Percentiles rank a stretch among this genome's conserved stretches.
Evolutionary conservation across 2,797 vertebrate genomes (phyloP).

Genomic region (Galagoides demidoff): DNA sequence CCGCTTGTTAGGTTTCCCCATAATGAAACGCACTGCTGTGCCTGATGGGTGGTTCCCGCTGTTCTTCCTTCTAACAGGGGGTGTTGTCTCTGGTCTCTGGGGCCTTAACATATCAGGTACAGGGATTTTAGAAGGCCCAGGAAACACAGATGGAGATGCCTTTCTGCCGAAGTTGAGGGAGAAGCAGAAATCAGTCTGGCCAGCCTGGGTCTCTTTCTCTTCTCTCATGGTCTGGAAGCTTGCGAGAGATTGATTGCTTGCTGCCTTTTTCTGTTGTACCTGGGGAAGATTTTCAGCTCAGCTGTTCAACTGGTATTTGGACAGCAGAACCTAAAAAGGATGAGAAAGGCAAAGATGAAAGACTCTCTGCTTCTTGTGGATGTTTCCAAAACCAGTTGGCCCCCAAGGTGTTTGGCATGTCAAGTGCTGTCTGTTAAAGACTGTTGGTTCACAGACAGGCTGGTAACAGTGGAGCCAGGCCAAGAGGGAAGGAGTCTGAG

Average conservation of each 20-base stretch:
- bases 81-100: neutral
- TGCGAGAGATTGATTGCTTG: neutral
- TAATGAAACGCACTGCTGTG: neutral
- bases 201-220: neutral
- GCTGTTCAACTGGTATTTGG: neutral
- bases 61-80: neutral
- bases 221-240: conserved; percentile 1
- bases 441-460: neutral
- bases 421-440: neutral
- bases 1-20: neutral
- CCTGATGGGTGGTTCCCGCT: neutral
- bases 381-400: conserved; percentile 15
- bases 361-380: neutral
- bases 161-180: conserved; percentile 37
- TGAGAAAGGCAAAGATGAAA: conserved; percentile 2
- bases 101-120: neutral
- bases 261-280: neutral
- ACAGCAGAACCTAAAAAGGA: neutral
- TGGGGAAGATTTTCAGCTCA: conserved; percentile 41
- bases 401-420: neutral
- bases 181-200: neutral
- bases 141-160: neutral
- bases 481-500: neutral
- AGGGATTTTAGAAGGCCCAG: conserved; percentile 33
- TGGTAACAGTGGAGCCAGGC: neutral